A percentile compares a stretch with the other conserved stretches of the same genome.
Evolutionary conservation across 2,888 invertebrate genomes (phyloP).

Genomic region (Axea sp.): DNA sequence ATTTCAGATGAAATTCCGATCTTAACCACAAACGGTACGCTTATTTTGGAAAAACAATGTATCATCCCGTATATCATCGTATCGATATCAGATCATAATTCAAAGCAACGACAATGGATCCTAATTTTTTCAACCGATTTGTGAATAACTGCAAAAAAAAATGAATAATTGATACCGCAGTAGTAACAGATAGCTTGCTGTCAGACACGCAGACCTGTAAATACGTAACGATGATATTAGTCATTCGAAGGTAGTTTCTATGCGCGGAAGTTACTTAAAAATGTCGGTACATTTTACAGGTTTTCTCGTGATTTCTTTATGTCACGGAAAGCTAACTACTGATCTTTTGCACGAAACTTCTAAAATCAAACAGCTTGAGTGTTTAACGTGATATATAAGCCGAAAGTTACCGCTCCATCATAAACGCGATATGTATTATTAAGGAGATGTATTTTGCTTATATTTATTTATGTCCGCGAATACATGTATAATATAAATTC

Average conservation of each 20-base stretch:
- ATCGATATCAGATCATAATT: no score
- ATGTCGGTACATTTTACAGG: slow-evolving; percentile 24
- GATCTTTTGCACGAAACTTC: slow-evolving; percentile 4
- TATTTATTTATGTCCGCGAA: no score
- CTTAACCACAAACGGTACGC: no score
- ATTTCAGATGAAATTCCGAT: no score
- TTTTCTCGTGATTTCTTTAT: slow-evolving; percentile 38
- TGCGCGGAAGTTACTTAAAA: slow-evolving; percentile 24
- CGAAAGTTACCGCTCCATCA: background rate
- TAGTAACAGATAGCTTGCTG: slow-evolving; percentile 37
- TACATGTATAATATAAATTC: no score
- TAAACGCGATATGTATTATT: background rate
- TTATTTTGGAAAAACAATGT: no score
- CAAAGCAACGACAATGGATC: no score
- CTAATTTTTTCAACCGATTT: slow-evolving; percentile 12
- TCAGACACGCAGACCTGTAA: slow-evolving; percentile 40
- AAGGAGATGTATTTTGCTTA: no score
- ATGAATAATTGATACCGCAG: slow-evolving; percentile 42
- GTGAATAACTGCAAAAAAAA: slow-evolving; percentile 25
- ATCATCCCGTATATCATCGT: no score
- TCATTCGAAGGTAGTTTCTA: slow-evolving; percentile 34
- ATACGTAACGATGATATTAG: slow-evolving; percentile 51
- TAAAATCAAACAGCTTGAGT: slow-evolving; percentile 19
- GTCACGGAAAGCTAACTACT: slow-evolving; percentile 21
- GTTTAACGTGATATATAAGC: slow-evolving; percentile 9